These are phyloP conservation scores for Sterna hirundo DNA, from an alignment of 2,113 vertebrate species.

Conservation along the genomic window DNA sequence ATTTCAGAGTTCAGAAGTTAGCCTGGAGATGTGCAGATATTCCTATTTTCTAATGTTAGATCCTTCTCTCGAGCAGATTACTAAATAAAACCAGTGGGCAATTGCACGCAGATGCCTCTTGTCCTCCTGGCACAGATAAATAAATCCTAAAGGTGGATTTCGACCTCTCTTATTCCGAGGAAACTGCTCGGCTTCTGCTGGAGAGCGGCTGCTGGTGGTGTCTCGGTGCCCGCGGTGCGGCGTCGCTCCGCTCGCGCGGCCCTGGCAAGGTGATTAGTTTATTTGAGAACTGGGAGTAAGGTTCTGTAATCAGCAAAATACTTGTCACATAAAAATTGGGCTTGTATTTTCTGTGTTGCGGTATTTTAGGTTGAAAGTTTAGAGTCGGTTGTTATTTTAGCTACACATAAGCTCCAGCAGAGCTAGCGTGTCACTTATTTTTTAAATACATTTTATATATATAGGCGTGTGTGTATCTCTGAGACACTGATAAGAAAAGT, in stretches of 20 bases:
- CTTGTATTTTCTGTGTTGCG: neutral
- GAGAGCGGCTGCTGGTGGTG: neutral
- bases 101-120: neutral
- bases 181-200: neutral
- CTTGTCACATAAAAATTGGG: neutral
- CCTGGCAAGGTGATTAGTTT: neutral
- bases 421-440: neutral
- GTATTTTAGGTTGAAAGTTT: neutral
- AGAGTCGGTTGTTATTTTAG: neutral
- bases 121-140: neutral
- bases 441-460: neutral
- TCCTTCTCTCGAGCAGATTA: neutral
- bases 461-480: neutral
- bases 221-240: neutral
- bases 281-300: neutral
- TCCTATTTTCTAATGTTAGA: neutral
- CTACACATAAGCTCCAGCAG: neutral
- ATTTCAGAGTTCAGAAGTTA: neutral
- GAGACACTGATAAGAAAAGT: neutral
- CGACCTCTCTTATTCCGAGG: neutral
- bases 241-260: fast-evolving
- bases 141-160: neutral
- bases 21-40: neutral
- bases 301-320: neutral
- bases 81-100: neutral